A percentile compares a stretch with the other conserved stretches of the same genome.
These are phyloP conservation scores for Athalia cordata DNA, from an alignment of 2,888 invertebrate genomes.

Conservation along the genomic window DNA sequence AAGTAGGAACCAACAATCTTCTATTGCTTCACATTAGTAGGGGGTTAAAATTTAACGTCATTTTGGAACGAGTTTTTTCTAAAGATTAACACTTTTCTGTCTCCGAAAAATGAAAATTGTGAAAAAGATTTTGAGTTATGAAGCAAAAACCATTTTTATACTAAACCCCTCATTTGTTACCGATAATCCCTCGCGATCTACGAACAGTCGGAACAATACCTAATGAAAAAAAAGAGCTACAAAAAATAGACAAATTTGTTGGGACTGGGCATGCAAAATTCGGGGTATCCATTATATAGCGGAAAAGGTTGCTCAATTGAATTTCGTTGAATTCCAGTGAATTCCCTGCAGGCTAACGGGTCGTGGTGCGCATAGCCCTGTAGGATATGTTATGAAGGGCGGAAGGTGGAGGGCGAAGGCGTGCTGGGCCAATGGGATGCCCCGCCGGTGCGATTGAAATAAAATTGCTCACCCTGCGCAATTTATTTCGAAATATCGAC, in stretches of 20 bases:
- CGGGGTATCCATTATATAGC: neutral
- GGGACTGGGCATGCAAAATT: conserved; percentile 1
- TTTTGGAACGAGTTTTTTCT: no score
- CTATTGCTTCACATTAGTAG: no score
- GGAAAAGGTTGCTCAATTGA: conserved; percentile 3
- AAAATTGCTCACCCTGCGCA: conserved; percentile 46
- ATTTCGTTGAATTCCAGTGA: conserved; percentile 26
- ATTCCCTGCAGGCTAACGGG: conserved; percentile 35
- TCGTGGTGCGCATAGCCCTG: neutral
- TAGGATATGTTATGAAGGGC: neutral
- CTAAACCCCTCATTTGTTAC: no score
- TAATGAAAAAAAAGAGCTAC: neutral
- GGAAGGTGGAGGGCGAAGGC: conserved; percentile 7
- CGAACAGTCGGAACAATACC: no score
- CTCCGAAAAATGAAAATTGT: no score
- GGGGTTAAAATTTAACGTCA: no score
- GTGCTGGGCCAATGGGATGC: conserved; percentile 41
- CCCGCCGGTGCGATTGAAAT: conserved; percentile 47
- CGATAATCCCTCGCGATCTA: no score
- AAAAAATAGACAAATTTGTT: neutral
- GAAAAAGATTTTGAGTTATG: no score
- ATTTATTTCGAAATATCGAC: conserved; percentile 47
- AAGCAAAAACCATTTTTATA: no score
- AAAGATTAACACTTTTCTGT: no score
- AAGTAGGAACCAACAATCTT: no score